A percentile compares a stretch with the other conserved stretches of the same genome.
phyloP scores from a whole-genome alignment of 1,140 invertebrate species.

The Hirudo medicinalis region DNA sequence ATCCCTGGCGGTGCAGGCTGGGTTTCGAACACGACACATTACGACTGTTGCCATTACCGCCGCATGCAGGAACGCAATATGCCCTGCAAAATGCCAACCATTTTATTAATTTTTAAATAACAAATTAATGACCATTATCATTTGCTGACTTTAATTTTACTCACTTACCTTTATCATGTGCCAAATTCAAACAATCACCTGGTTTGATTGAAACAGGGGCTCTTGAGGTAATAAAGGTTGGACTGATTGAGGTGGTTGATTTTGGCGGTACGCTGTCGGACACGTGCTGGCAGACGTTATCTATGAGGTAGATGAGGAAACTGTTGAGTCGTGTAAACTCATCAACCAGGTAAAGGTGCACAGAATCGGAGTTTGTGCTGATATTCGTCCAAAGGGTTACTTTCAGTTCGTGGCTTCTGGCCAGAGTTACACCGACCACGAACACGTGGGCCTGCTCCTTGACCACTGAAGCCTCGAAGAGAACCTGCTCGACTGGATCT shows the following conservation, averaged over 20 bases:
- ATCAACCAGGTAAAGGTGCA: background rate
- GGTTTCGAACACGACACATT: too few relatives aligned
- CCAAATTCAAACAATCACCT: too few relatives aligned
- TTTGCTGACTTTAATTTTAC: too few relatives aligned
- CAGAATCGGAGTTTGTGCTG: background rate
- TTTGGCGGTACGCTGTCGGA: background rate
- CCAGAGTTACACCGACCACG: background rate
- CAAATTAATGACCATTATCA: too few relatives aligned
- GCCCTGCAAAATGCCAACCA: too few relatives aligned
- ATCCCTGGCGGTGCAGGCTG: too few relatives aligned
- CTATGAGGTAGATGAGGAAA: background rate
- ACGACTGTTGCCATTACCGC: too few relatives aligned
- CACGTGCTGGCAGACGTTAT: background rate
- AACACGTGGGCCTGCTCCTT: background rate
- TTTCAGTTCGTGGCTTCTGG: background rate
- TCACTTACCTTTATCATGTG: too few relatives aligned
- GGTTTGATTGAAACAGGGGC: background rate
- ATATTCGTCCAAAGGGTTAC: background rate
- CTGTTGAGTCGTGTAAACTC: slow-evolving; percentile 1
- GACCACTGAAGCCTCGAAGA: background rate
- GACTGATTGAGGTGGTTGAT: background rate
- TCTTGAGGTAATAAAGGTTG: background rate
- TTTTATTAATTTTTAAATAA: too few relatives aligned
- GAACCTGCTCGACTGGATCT: background rate
- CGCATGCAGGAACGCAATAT: too few relatives aligned